Evolutionary conservation across 2,113 vertebrate genomes (phyloP).

Genomic region (Cariama cristata): DNA sequence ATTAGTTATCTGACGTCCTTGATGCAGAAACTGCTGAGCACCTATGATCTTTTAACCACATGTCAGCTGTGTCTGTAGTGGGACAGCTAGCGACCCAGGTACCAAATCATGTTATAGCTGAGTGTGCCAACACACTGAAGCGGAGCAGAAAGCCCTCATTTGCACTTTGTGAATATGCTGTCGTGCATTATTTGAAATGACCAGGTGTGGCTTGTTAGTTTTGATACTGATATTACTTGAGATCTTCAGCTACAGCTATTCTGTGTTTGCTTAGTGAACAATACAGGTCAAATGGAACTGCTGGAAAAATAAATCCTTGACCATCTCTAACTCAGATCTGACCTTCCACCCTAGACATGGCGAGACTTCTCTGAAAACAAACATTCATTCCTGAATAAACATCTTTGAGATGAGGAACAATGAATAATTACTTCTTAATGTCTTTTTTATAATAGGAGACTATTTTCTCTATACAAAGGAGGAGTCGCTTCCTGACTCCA

Average conservation of each 20-base stretch:
- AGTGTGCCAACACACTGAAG: not conserved
- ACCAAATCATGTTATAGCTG: accelerated
- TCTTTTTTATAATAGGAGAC: slow-evolving; percentile 32
- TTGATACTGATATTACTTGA: not conserved
- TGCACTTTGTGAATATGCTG: not conserved
- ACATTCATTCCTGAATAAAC: slow-evolving; percentile 65
- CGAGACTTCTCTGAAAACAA: slow-evolving; percentile 53
- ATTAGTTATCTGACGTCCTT: not conserved
- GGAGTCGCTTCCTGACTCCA: slow-evolving; percentile 62
- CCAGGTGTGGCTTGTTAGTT: not conserved
- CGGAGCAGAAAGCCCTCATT: not conserved
- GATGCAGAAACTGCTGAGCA: not conserved
- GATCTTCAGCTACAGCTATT: not conserved
- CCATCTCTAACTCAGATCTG: not conserved
- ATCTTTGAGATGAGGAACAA: slow-evolving; percentile 58
- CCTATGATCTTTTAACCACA: not conserved
- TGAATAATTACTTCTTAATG: slow-evolving; percentile 67
- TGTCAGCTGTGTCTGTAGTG: not conserved
- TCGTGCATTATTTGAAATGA: not conserved
- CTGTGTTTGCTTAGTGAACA: slow-evolving; percentile 27
- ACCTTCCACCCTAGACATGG: slow-evolving; percentile 6
- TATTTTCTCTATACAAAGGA: slow-evolving; percentile 57
- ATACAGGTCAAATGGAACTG: slow-evolving; percentile 16
- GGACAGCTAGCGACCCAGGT: not conserved
- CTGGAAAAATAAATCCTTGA: slow-evolving; percentile 52